Evolutionary conservation across 2,888 invertebrate species (phyloP), one percentile per base, ranked within the genome.

Genomic region (Ethmia dodecea): DNA sequence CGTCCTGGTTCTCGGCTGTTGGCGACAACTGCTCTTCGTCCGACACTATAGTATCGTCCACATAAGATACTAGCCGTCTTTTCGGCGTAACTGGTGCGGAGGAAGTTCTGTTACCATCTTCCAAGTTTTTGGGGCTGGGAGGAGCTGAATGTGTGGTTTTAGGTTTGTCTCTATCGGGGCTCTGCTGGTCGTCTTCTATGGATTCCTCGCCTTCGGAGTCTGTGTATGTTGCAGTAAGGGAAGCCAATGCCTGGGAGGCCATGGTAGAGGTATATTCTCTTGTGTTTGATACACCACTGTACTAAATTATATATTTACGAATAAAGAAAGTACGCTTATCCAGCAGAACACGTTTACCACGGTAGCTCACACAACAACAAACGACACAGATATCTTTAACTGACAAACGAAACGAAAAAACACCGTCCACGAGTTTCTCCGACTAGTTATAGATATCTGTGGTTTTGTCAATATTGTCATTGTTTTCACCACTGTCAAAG

Each of bases 141-240:
- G 81, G 76, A 15, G 61, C 71, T 1, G 86, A 83, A 15, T 72
- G 75, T 4, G 60, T 49, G 13, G 56, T 58, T 38, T 58, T 65
- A 1, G 52, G 47, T 29, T 77, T 79, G 0, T 81, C 75, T 60
- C 87, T 88, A 47, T 89, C 88, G 34, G 88, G 87, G 12, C 86
- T 86, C 47, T 86, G 80, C 38, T 65, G 67, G 4, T 63, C 88
- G 46, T 91, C 90, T 61, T 90, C 89, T 69, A 88, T 88, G 42
- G 92, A 93, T 52, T 94, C 95, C 72, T 96, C 96, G 33, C 93
- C 94, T 79, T 96, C 96, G 0, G 96, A 96, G 72, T 96, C 96
- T 1, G 96, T 96, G 71, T 96, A 96, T 27, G 94, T 94, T 15
- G 94, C 96, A 32, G 95, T 96, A 49, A 96, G 86, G 32, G 94